These are phyloP conservation scores for Gallinago jamesoni DNA, from an alignment of 2,113 vertebrate species.

Conservation along the genomic window DNA sequence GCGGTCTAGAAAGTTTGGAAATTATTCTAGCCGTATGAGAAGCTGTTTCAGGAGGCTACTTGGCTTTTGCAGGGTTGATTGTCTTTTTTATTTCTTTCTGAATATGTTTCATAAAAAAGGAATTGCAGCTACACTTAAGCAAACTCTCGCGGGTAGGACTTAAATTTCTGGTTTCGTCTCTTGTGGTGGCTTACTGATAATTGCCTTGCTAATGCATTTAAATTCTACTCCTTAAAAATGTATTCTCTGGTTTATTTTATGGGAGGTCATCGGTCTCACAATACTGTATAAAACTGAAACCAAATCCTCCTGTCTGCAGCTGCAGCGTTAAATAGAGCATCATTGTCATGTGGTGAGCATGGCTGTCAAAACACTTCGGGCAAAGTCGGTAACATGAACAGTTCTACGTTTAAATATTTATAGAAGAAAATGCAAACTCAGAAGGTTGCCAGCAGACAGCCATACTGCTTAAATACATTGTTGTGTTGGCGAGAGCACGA, in stretches of 20 bases:
- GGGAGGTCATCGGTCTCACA: conserved; percentile 38
- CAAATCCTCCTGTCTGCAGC: conserved; percentile 51
- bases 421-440: conserved; percentile 54
- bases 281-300: conserved; percentile 53
- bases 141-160: neutral
- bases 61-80: neutral
- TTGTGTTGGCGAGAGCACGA: neutral
- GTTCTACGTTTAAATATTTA: conserved; percentile 66
- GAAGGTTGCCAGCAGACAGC: conserved; percentile 39
- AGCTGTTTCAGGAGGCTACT: neutral
- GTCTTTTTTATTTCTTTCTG: neutral
- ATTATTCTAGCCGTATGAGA: neutral
- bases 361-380: conserved; percentile 66
- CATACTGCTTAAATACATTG: neutral
- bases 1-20: neutral
- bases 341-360: conserved; percentile 57
- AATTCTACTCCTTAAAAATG: conserved; percentile 14
- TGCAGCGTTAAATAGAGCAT: conserved; percentile 62
- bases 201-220: conserved; percentile 1
- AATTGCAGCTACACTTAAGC: neutral
- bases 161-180: neutral
- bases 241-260: conserved; percentile 13
- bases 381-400: conserved; percentile 55
- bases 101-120: neutral
- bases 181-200: neutral